phyloP scores from a whole-genome alignment of 2,113 vertebrate genomes.

The Emberiza fucata region DNA sequence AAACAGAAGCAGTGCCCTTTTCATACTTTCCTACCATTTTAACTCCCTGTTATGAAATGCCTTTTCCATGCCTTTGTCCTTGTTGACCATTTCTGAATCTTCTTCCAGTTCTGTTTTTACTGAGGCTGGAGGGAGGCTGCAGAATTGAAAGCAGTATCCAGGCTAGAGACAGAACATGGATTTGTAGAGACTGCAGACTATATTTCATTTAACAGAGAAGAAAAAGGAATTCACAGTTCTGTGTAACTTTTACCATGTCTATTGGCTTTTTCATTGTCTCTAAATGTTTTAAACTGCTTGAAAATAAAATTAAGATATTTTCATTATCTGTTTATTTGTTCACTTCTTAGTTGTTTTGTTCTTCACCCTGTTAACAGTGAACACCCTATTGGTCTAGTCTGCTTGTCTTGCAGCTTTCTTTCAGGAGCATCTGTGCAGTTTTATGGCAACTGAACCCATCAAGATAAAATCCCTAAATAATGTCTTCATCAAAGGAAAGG shows the following conservation, averaged over 20 bases:
- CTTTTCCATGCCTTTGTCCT: not conserved
- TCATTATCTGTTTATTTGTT: not conserved
- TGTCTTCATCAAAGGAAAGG: not conserved
- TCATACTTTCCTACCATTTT: not conserved
- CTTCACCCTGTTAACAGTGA: not conserved
- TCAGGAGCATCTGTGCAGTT: not conserved
- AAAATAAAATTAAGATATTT: not conserved
- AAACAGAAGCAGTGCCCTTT: not conserved
- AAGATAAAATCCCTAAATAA: not conserved
- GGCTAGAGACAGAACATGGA: not conserved
- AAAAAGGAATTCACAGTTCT: not conserved
- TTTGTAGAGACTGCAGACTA: not conserved
- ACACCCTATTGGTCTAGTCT: not conserved
- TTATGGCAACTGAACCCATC: not conserved
- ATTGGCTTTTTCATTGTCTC: not conserved
- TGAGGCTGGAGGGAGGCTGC: not conserved
- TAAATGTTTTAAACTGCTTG: not conserved
- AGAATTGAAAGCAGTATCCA: not conserved
- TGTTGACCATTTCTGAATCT: not conserved
- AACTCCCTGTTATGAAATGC: not conserved
- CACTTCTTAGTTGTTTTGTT: not conserved
- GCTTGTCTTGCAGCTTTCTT: not conserved
- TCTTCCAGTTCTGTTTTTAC: not conserved
- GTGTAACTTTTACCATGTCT: not conserved
- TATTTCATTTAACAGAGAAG: not conserved